A percentile compares a stretch with the other conserved stretches of the same genome.
These are phyloP conservation scores for Tetrao urogallus DNA, from an alignment of 2,113 vertebrate genomes.

Conservation along the genomic window DNA sequence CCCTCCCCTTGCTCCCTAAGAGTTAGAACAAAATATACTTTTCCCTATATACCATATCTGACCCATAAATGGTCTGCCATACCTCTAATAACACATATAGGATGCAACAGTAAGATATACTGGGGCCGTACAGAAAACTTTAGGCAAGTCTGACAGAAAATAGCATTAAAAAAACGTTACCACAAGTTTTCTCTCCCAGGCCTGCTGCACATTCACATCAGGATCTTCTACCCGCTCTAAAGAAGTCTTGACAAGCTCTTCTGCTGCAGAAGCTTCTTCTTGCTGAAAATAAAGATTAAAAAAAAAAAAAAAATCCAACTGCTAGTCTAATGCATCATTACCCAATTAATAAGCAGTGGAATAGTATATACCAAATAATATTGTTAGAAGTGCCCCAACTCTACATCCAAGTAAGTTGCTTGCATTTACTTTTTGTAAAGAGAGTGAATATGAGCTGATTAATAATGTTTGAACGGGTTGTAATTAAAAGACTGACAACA, in stretches of 20 bases:
- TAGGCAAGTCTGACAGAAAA: neutral
- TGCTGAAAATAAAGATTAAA: conserved; percentile 37
- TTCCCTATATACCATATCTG: neutral
- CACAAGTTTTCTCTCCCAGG: conserved; percentile 63
- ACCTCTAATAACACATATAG: neutral
- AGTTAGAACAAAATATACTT: neutral
- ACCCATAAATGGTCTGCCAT: neutral
- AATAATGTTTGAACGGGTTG: neutral
- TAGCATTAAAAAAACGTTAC: conserved; percentile 53
- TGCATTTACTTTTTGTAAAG: neutral
- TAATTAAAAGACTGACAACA: neutral
- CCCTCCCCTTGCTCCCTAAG: neutral
- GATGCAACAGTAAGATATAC: neutral
- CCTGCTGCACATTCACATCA: conserved; percentile 7
- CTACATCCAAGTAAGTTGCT: neutral
- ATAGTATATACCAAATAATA: neutral
- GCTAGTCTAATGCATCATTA: neutral
- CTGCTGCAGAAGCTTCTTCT: conserved; percentile 75
- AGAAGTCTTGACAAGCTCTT: conserved; percentile 39
- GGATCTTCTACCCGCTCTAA: conserved; percentile 57
- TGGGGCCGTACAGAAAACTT: neutral
- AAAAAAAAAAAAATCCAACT: neutral
- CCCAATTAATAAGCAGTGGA: neutral
- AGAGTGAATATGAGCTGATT: neutral
- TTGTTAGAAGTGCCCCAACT: neutral